Conservation (phyloP, 1,140 invertebrate species). For the Tetragnatha versicolor region DNA sequence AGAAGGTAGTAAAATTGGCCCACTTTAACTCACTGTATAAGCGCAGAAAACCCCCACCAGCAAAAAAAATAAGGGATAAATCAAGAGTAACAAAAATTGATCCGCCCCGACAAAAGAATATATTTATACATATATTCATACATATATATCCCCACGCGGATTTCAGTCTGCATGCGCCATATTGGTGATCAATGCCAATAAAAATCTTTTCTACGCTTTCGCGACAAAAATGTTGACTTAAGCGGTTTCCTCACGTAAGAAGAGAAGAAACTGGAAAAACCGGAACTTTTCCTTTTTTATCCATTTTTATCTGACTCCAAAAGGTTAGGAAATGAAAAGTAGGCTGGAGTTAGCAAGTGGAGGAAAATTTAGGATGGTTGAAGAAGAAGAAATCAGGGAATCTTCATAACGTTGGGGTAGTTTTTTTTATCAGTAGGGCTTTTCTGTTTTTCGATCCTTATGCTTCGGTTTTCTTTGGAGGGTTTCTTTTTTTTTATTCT, state of each 20-base stretch:
- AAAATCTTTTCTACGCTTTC: conserved; percentile 41
- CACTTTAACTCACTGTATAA: conserved; percentile 34
- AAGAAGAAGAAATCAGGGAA: conserved; percentile 29
- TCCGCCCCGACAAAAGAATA: neutral
- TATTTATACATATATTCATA: conserved; percentile 7
- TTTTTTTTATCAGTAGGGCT: neutral
- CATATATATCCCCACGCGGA: conserved; percentile 23
- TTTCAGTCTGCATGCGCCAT: conserved; percentile 28
- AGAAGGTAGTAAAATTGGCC: conserved; percentile 37
- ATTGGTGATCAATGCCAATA: conserved; percentile 48
- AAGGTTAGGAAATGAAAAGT: conserved; percentile 29
- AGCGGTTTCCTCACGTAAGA: conserved; percentile 41
- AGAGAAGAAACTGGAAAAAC: neutral
- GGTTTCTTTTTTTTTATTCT: neutral
- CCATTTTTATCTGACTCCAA: neutral
- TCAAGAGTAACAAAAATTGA: conserved; percentile 29
- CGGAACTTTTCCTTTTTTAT: conserved; percentile 13
- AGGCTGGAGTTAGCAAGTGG: conserved; percentile 24
- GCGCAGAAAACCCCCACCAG: neutral
- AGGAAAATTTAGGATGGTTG: conserved; percentile 38
- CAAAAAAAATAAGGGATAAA: conserved; percentile 13
- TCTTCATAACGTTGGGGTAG: conserved; percentile 4
- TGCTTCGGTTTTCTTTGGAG: neutral
- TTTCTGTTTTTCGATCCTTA: neutral
- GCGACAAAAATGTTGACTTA: conserved; percentile 52